A percentile compares a stretch with the other conserved stretches of the same genome.
phyloP scores from a whole-genome alignment of 2,888 invertebrate genomes.

The Drosophila macrospina region DNA sequence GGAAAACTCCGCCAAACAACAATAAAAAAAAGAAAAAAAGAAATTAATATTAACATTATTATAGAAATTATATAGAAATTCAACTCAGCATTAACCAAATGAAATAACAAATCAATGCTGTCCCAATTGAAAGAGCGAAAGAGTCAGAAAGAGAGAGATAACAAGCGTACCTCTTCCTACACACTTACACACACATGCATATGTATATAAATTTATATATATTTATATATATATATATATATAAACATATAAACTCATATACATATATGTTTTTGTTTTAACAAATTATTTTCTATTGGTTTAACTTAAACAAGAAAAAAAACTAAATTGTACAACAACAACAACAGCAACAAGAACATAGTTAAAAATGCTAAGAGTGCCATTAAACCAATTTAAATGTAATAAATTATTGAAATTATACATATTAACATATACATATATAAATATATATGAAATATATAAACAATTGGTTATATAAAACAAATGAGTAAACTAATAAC shows the following conservation, averaged over 20 bases:
- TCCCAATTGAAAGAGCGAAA: slow-evolving; percentile 6
- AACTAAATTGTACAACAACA: slow-evolving; percentile 34
- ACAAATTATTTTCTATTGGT: slow-evolving; percentile 8
- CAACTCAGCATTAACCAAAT: slow-evolving; percentile 47
- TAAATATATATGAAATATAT: slow-evolving; percentile 29
- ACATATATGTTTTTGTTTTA: slow-evolving; percentile 20
- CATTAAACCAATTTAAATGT: slow-evolving; percentile 71
- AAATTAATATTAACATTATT: slow-evolving; percentile 26
- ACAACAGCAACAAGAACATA: slow-evolving; percentile 34
- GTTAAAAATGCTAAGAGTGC: slow-evolving; percentile 75
- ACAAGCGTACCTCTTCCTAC: slow-evolving; percentile 9
- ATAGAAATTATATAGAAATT: slow-evolving; percentile 23
- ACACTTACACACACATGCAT: slow-evolving; percentile 18
- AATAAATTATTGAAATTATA: slow-evolving; percentile 79
- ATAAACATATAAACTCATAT: not conserved
- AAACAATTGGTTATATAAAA: slow-evolving; percentile 34
- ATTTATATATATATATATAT: slow-evolving; percentile 11
- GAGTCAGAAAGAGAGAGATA: not conserved
- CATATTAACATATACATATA: slow-evolving; percentile 60
- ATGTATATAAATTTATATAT: slow-evolving; percentile 17
- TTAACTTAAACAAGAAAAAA: not conserved
- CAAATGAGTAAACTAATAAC: slow-evolving; percentile 17
- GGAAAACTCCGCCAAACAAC: slow-evolving; percentile 34
- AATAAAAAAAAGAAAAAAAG: slow-evolving; percentile 4
- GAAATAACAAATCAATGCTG: slow-evolving; percentile 56